Evolutionary conservation across 2,888 invertebrate species (phyloP), one percentile per base, ranked within the genome.

Genomic region (Pseudolycoriella hygida): DNA sequence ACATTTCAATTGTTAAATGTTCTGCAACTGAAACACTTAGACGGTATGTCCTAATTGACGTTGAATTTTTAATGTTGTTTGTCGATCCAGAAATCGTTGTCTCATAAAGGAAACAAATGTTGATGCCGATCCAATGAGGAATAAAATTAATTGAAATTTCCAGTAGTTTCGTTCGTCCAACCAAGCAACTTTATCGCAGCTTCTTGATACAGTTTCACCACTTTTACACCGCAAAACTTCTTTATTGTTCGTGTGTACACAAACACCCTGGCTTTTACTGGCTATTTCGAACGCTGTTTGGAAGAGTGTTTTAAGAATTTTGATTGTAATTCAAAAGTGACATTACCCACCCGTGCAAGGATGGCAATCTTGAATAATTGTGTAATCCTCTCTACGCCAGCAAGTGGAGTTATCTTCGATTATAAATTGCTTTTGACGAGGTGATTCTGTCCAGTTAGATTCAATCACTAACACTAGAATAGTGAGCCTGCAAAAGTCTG

Each of bases 181-280:
- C 69, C 83, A 83, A 2, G 83, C 83, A 14, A 87, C 83, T 58
- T 77, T 73, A 56, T 87, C 86, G 68, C 92, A 92, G 61, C 90
- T 83, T 66, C 84, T 73, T 5, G 81, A 81, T 10, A 82, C 80
- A 48, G 76, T 80, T 68, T 84, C 80, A 17, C 87, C 87, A 63
- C 77, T 80, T 54, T 77, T 74, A 67, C 89, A 89, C 56, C 76
- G 77, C 11, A 89, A 59, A 47, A 82, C 73, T 68, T 89, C 88
- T 59, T 87, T 88, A 58, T 79, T 85, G 58, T 82, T 80, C 2
- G 87, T 84, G 54, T 80, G 80, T 49, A 81, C 76, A 56, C 89
- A 89, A 40, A 85, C 82, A 44, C 82, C 80, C 55, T 83, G 77
- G 57, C 80, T 85, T 63, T 79, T 77, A 58, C 86, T 87, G 44